Base-by-base conservation (phyloP, 2,888 invertebrate genomes). In the Amiota mariae region DNA sequence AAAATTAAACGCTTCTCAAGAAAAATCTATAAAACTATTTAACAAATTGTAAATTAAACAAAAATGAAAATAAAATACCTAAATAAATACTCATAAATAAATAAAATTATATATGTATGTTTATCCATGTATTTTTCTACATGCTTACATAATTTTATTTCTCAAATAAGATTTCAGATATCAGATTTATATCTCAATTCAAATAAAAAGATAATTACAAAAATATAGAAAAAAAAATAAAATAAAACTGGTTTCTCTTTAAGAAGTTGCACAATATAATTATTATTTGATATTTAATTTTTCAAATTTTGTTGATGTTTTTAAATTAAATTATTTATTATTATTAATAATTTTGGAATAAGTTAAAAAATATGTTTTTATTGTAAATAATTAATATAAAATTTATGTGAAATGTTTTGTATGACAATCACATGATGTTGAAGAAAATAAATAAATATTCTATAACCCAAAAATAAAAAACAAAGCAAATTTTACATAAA, bases 401-500 rank as follows among this genome's bases (percentile, higher is more conserved):
- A 87, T 86, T 88, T 89, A 89, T 90, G 89, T 90, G 90, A 89
- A 89, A 90, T 89, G 90, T 90, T 90, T 90, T 90, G 89, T 90
- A 90, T 89, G 89, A 90, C 89, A 90, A 90, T 90, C 89, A 90
- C 89, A 89, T 89, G 88, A 88, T 85, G 85, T 86, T 84, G 85
- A 80, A 15, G 76, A 74, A 63, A 13, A 15, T 24, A 63, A 46
- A 13, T 0, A 73, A 76, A 76, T 75, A 59, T 36, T 36, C 36
- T 36, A 49, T 12, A 63, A 72, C 64, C 71, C 48, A 24, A 49
- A 73, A 57, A 71, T 36, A 57, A 75, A 67, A 64, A 76, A 72
- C 64, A 80, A 71, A 73, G 18, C 56, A 46, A 75, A 75, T 59
- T 78, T 76, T 51, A 70, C 67, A 75, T 78, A 74, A 67, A 70